Base-by-base conservation (phyloP, 2,888 invertebrate genomes). In the Notodonta dromedarius region DNA sequence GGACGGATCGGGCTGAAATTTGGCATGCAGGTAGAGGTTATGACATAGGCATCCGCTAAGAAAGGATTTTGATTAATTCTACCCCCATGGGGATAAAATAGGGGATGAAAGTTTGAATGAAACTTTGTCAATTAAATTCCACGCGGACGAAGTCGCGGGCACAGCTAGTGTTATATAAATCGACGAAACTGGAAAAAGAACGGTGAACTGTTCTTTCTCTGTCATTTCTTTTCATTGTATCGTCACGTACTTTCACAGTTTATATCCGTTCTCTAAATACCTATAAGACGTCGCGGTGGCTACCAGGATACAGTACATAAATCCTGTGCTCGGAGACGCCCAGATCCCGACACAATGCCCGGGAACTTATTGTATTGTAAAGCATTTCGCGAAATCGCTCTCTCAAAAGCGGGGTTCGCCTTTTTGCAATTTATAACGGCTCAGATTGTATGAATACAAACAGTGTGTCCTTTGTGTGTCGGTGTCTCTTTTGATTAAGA, bases 401-500 rank as follows among this genome's bases (percentile, higher is more conserved):
- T 87, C 86, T 85, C 86, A 88, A 88, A 88, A 89, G 87, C 86
- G 79, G 74, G 80, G 78, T 83, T 86, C 83, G 86, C 84, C 88
- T 89, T 91, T 89, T 90, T 90, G 87, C 89, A 86, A 90, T 91
- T 89, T 90, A 88, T 89, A 88, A 87, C 87, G 82, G 82, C 81
- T 86, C 84, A 84, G 87, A 89, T 88, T 86, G 85, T 85, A 86
- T 85, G 87, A 87, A 89, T 88, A 87, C 83, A 82, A 83, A 83
- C 79, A 78, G 77, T 76, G 76, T 73, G 62, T 70, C 73, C 73
- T 79, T 78, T 83, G 76, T 84, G 70, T 73, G 76, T 70, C 73
- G 69, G 62, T 74, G 69, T 78, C 70, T 66, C 67, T 65, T 72
- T 76, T 77, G 73, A 83, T 84, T 80, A 79, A 80, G 74, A 78